phyloP scores from a whole-genome alignment of 2,797 vertebrate genomes.

The Hemibagrus guttatus region DNA sequence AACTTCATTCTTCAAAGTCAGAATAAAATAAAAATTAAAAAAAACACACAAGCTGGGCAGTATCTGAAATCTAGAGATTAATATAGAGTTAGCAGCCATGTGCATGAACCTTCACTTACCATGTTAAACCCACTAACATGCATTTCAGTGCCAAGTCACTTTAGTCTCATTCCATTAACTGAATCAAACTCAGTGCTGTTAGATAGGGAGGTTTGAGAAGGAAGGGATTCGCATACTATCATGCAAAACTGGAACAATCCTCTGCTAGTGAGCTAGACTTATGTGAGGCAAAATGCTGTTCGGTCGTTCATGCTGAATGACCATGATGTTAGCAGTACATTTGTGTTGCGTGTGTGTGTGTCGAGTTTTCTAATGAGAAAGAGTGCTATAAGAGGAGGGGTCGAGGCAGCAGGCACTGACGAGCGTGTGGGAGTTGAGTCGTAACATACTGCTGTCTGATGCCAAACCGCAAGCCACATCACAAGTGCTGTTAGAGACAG shows the following conservation, averaged over 20 bases:
- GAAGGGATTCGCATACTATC: not conserved
- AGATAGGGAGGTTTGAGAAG: not conserved
- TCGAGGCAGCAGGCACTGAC: slow-evolving; percentile 23
- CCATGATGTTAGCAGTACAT: not conserved
- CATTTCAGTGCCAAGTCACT: not conserved
- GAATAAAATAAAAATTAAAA: not conserved
- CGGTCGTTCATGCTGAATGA: not conserved
- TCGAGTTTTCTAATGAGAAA: not conserved
- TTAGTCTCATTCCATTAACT: not conserved
- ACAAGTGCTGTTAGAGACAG: slow-evolving; percentile 11
- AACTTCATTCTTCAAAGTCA: not conserved
- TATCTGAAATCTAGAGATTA: slow-evolving; percentile 17
- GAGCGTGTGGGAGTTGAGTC: slow-evolving; percentile 18
- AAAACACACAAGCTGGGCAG: slow-evolving; percentile 12
- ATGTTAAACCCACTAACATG: slow-evolving; percentile 18
- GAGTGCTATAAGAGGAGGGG: not conserved
- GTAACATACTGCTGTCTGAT: slow-evolving; percentile 8
- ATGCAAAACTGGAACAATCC: not conserved
- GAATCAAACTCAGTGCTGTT: not conserved
- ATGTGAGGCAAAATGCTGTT: not conserved
- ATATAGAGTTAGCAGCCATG: not conserved
- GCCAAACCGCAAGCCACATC: slow-evolving; percentile 18
- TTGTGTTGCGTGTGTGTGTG: not conserved
- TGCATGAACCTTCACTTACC: slow-evolving; percentile 1
- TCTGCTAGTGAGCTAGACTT: not conserved